Percentiles rank a stretch among this genome's conserved stretches.
These are phyloP conservation scores for Eilema depressum DNA, from an alignment of 2,888 invertebrate genomes.

Conservation along the genomic window DNA sequence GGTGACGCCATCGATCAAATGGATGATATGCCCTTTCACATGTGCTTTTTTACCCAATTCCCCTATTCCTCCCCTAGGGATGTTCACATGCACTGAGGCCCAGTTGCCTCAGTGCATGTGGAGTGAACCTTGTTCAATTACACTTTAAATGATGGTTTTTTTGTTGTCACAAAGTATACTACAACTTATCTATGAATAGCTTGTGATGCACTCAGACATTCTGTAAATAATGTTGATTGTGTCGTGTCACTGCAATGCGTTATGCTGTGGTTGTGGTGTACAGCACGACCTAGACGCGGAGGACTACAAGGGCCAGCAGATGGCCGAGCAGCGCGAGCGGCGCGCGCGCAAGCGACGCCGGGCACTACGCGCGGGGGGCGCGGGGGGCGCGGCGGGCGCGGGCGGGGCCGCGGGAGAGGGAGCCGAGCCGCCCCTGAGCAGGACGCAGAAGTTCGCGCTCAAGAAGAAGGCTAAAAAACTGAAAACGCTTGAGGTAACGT, in stretches of 20 bases:
- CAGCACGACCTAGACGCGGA: constrained; percentile 70
- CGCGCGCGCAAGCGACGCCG: constrained; percentile 62
- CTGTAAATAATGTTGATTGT: too few species aligned
- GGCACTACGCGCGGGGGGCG: constrained; percentile 22
- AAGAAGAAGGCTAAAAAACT: constrained; percentile 83
- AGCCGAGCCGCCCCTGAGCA: constrained; percentile 67
- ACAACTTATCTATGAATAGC: too few species aligned
- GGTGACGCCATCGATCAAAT: too few species aligned
- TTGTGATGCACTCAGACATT: too few species aligned
- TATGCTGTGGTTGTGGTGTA: background rate
- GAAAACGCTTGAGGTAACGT: constrained; percentile 66
- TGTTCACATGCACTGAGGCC: too few species aligned
- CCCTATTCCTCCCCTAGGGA: too few species aligned
- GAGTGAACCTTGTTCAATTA: too few species aligned
- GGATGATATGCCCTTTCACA: too few species aligned
- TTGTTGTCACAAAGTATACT: too few species aligned
- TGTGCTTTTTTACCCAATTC: too few species aligned
- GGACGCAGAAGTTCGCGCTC: constrained; percentile 84
- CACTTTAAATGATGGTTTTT: too few species aligned
- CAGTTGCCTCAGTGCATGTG: too few species aligned
- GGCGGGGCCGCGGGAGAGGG: constrained; percentile 10
- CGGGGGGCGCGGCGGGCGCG: constrained; percentile 16
- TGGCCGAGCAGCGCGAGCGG: constrained; percentile 67
- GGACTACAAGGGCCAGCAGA: constrained; percentile 68
- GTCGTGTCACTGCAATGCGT: background rate